Base-by-base conservation (phyloP, 2,888 invertebrate species). In the Drosophila suboccidentalis region DNA sequence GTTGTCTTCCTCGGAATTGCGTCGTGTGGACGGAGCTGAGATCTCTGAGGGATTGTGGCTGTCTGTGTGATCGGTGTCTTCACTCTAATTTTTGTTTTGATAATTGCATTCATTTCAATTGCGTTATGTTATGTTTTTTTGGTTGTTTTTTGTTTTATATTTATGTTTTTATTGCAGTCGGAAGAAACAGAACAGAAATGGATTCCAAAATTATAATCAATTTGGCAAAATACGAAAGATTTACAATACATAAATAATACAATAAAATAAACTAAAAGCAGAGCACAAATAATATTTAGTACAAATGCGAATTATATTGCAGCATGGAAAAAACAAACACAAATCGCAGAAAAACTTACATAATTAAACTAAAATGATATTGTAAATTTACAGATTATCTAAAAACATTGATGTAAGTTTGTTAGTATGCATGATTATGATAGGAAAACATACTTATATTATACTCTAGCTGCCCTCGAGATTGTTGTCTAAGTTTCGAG, bases 11-110 rank as follows among this genome's bases (percentile, higher is more conserved):
- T 89, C 89, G 63, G 92, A 92, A 90, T 92, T 92, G 63, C 92
- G 90, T 80, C 92, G 87, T 58, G 92, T 92, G 68, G 92, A 92
- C 78, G 92, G 90, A 70, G 91, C 90, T 77, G 92, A 91, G 81
- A 91, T 92, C 80, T 92, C 91, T 74, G 92, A 92, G 82, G 91
- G 91, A 85, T 91, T 91, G 84, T 91, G 92, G 87, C 92, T 92
- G 80, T 93, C 93, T 71, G 91, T 87, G 74, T 91, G 91, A 86
- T 93, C 92, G 71, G 78, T 86, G 77, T 93, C 92, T 84, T 93
- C 92, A 82, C 87, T 92, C 92, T 93, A 77, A 71, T 80, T 70
- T 71, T 41, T n/a, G 29, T 29, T 38, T 34, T 36, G 3, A 22
- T 55, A 59, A 66, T 62, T 75, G 72, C 49, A 62, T 76, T 73